Evolutionary conservation across 2,797 vertebrate species (phyloP).

Genomic region (Muraenolepis orangiensis): DNA sequence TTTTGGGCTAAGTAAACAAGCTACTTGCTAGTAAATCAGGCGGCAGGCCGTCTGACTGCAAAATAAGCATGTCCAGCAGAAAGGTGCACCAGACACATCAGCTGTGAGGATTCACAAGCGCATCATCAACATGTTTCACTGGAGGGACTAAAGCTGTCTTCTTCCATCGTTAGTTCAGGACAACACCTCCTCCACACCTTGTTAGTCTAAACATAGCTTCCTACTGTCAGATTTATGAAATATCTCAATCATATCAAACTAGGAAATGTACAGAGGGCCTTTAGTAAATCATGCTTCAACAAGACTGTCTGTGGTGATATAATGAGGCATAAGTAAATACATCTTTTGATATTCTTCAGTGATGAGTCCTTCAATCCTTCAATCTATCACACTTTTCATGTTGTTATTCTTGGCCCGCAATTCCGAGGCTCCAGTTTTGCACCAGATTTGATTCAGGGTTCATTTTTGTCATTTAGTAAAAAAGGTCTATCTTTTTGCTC

Average conservation of each 20-base stretch:
- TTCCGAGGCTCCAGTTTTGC: no score
- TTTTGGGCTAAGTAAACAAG: background rate
- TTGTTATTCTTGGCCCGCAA: no score
- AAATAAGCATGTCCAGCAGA: background rate
- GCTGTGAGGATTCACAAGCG: background rate
- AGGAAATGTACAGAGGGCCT: slow-evolving; percentile 55
- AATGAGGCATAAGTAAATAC: slow-evolving; percentile 58
- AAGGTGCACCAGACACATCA: background rate
- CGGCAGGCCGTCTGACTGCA: background rate
- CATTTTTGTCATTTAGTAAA: no score
- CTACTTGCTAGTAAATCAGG: background rate
- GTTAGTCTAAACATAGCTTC: background rate
- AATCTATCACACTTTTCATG: background rate
- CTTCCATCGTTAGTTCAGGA: background rate
- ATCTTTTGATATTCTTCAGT: slow-evolving; percentile 19
- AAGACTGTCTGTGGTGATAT: slow-evolving; percentile 56
- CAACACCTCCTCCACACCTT: background rate
- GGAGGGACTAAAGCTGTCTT: background rate
- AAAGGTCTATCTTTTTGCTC: no score
- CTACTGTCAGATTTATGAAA: background rate
- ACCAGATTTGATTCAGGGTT: no score
- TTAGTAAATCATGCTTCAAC: slow-evolving; percentile 65
- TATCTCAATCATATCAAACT: slow-evolving; percentile 36
- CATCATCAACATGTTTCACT: background rate
- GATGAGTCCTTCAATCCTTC: slow-evolving; percentile 49